Evolutionary conservation across 2,797 vertebrate genomes (phyloP), one percentile per base, ranked within the genome.

Genomic region (Cynodonichthys magdalenae): DNA sequence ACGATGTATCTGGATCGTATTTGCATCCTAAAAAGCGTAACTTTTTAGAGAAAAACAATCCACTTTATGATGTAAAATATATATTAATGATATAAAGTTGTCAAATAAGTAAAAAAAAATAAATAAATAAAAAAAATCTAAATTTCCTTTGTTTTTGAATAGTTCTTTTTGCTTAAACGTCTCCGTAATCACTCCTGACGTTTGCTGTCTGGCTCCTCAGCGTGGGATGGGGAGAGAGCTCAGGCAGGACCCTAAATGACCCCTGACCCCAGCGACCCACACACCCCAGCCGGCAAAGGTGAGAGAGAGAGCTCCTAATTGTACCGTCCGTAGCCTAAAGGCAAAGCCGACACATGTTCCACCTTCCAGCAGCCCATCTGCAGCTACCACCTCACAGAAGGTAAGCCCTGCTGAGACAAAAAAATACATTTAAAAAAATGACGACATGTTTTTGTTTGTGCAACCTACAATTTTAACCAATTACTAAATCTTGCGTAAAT

Each of bases 261-360:
- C 88, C 83, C 79, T 86, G 84, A 89, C 88, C 88, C 67, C 52
- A 2, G 60, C 81, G 81, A 69, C 84, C 88, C 73, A 56, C 48
- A 80, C 82, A 90, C 89, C 87, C 69, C 59, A 69, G 70, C 66
- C 83, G 77, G 52, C 48, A 80, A 77, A 90, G 89, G 89, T 88
- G 86, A 88, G 81, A 63, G 86, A 87, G 81, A 60, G 89, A 84
- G 84, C 84, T 77, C 87, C 85, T 90, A 90, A 92, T 92, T 90
- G 85, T 88, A 74, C 86, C 82, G 86, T 87, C 84, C 86, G 83
- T 66, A 80, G 76, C 90, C 82, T 46, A 34, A 4, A 65, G 89
- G 88, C 83, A 62, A 55, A 59, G 52, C 59, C 54, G 18, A 82
- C 89, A 88, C 79, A 90, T 87, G 81, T 84, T 86, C 80, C 51